phyloP scores from a whole-genome alignment of 1,140 invertebrate species.

The Ptiloglossa arizonensis region DNA sequence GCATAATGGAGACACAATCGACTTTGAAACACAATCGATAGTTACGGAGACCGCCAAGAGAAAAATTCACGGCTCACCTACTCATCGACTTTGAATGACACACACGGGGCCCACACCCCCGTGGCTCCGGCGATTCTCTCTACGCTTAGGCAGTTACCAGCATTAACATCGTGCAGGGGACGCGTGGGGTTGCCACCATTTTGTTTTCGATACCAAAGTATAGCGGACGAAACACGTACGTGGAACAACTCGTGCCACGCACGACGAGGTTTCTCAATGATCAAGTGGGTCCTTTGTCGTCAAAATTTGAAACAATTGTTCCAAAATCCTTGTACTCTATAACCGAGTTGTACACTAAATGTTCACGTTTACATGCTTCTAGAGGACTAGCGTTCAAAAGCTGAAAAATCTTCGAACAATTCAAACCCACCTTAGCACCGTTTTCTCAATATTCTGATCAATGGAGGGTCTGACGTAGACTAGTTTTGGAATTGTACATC shows the following conservation, averaged over 20 bases:
- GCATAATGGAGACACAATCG: constrained; percentile 71
- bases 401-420: no score
- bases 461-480: no score
- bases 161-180: constrained; percentile 33
- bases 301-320: no score
- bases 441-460: no score
- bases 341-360: no score
- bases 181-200: constrained; percentile 45
- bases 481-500: no score
- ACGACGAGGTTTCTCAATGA: background rate
- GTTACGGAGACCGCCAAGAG: constrained; percentile 62
- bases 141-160: constrained; percentile 15
- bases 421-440: no score
- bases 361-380: no score
- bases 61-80: constrained; percentile 64
- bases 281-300: no score
- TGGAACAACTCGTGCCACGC: background rate
- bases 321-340: no score
- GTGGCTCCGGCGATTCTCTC: constrained; percentile 42
- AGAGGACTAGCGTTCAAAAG: no score
- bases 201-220: constrained; percentile 43
- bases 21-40: constrained; percentile 73
- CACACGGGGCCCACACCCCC: constrained; percentile 47
- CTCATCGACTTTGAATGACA: constrained; percentile 64
- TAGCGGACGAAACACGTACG: no score